Evolutionary conservation across 1,140 invertebrate species (phyloP), one percentile per base, ranked within the genome.

Genomic region (Tetraneura akinire): DNA sequence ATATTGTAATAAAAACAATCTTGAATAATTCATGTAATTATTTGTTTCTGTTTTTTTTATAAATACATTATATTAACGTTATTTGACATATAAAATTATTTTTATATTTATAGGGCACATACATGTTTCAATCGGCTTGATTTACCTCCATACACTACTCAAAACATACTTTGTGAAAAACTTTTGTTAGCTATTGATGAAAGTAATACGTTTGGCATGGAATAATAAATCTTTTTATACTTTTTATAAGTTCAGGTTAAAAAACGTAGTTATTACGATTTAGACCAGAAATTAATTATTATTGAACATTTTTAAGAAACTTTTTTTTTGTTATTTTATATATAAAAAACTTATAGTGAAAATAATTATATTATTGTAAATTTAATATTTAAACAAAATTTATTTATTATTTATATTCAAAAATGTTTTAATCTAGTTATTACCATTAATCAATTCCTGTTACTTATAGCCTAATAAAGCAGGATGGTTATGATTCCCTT

Each of bases 41-140:
- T 8, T 37, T 37, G 32, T 37, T 4, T 37, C 32, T 37, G 8
- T 37, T 4, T 37, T 37, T 4, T 37, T 37, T 37, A 8, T 37
- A 37, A 4, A 37, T 37, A 37, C 8, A 37, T 37, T 37, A 37
- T 37, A 37, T 8, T 4, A 37, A 37, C 3, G 3, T 4, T 37
- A 37, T 37, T 37, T 37, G 32, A 37, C 32, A 16, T 11, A 23
- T 13, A 66, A 51, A 18, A 29, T 26, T 51, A 83, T 82, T 80
- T 84, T 80, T 84, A 82, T 84, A 51, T 82, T 87, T 89, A 71
- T 86, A 92, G 92, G 82, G 96, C 96, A 9, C 97, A 99, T 85
- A 98, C 97, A 0, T 98, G 97, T 87, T 98, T 98, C 88, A 99
- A 99, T 88, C 90, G 97, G 9, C 88, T 99, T 83, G 97, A 98